Evolutionary conservation across 2,888 invertebrate genomes (phyloP), one percentile per base, ranked within the genome.

Genomic region (Aleiodes leptofemur): DNA sequence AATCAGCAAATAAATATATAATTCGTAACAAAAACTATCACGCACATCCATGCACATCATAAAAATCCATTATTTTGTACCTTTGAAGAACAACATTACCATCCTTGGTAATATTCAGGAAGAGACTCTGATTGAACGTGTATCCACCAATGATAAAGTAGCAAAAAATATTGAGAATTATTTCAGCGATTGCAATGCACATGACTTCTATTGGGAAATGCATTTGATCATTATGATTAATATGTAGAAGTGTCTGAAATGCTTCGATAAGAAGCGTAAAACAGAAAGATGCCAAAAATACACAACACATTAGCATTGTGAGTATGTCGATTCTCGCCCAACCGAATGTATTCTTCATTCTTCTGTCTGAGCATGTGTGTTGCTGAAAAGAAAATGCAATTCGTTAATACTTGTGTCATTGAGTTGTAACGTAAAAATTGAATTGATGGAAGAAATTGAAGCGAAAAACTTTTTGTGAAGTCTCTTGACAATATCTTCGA

Each of bases 241-340:
- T 94, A 86, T 96, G 96, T 0, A 95, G 92, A 56, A 96, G 91
- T 0, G 95, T 94, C 86, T 96, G 96, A 56, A 96, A 86, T 0
- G 96, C 95, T 90, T 97, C 96, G 5, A 96, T 94, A 5, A 95
- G 89, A 61, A 96, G 90, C 0, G 96, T 96, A 86, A 97, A 95
- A 59, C 95, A 94, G 77, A 97, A 92, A 0, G 97, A 96, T 0
- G 94, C 94, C 78, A 97, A 92, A 81, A 97, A 94, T 55, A 96
- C 94, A 88, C 95, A 95, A 69, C 95, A 95, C 3, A 95, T 93
- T 57, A 97, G 90, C 91, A 96, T 94, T 56, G 95, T 94, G 7
- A 97, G 91, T n/a, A 97, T 95, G 84, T 97, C 96, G 70, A 97
- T 95, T 79, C 97, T 93, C 3, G 96, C 95, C 97, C 97, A 97